Evolutionary conservation across 1,140 invertebrate genomes (phyloP), one percentile per base, ranked within the genome.

Genomic region (Zaprionus ornatus): DNA sequence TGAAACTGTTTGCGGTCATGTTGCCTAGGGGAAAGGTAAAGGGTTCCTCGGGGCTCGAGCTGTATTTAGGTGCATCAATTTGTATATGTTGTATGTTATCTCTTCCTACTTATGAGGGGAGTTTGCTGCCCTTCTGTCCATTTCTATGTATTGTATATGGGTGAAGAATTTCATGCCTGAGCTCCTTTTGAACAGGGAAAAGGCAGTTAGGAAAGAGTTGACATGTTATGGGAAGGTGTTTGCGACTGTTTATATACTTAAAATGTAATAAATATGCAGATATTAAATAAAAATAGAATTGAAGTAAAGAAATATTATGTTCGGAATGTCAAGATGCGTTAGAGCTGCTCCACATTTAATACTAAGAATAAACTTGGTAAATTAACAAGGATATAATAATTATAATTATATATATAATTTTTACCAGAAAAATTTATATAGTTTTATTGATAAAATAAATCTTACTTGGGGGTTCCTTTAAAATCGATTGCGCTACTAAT

Each of bases 1-100:
- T 70, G 66, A 19, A 70, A 70, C 56, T 54, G 19, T 62, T 59
- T 54, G 55, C 27, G 50, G 21, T 52, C 32, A 23, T 29, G 50
- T 45, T 7, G 40, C n/a, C 7, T 6, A 27, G 6, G 25, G 5
- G 37, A 7, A 50, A 23, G 19, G 3, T 4, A 13, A 13, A 13
- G 45, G 17, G 3, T 48, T 9, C 45, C 7, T 10, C 45, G 45
- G 45, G 7, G 2, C 17, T 3, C 25, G 63, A 55, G 15, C 15
- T n/a, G 4, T 40, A 48, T 25, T 12, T 13, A 57, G 48, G 1
- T 55, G 56, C 71, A 61, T 62, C 61, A 45, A 74, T 67, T 68
- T 74, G 64, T 74, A 61, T 17, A 17, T 10, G 29, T 9, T 32
- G 9, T 17, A n/a, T 17, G 3, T 37, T 17, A n/a, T 17, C 12